These are phyloP conservation scores for Coluber constrictor DNA, from an alignment of 2,797 vertebrate genomes.

Conservation along the genomic window DNA sequence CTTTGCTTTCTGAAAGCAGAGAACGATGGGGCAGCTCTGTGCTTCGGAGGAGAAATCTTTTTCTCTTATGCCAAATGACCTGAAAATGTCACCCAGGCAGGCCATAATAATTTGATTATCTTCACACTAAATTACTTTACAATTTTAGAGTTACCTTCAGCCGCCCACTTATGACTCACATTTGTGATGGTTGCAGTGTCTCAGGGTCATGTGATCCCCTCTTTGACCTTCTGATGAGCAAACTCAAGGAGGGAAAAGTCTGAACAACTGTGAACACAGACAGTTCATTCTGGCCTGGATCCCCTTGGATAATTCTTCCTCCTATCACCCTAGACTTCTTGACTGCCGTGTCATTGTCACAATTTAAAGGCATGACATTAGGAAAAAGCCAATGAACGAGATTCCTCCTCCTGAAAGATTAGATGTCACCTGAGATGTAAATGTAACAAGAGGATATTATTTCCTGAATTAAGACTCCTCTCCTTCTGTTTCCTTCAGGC, in stretches of 20 bases:
- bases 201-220: too few species aligned
- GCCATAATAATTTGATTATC: not conserved
- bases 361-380: slow-evolving; percentile 37
- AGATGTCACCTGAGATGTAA: slow-evolving; percentile 7
- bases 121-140: not conserved
- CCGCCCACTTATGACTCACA: not conserved
- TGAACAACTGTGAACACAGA: not conserved
- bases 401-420: not conserved
- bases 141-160: not conserved
- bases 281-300: not conserved
- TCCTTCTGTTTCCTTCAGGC: slow-evolving; percentile 20
- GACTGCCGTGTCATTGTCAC: slow-evolving; percentile 3
- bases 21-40: not conserved
- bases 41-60: not conserved
- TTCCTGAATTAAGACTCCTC: slow-evolving; percentile 12
- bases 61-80: not conserved
- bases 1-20: not conserved
- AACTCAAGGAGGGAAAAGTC: too few species aligned
- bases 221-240: too few species aligned
- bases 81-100: not conserved
- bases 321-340: not conserved
- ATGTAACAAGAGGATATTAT: not conserved
- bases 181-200: too few species aligned
- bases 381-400: not conserved
- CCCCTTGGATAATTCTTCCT: not conserved